A percentile compares a stretch with the other conserved stretches of the same genome.
Conservation (phyloP, 2,888 invertebrate genomes). For the Heteropelma amictum region DNA sequence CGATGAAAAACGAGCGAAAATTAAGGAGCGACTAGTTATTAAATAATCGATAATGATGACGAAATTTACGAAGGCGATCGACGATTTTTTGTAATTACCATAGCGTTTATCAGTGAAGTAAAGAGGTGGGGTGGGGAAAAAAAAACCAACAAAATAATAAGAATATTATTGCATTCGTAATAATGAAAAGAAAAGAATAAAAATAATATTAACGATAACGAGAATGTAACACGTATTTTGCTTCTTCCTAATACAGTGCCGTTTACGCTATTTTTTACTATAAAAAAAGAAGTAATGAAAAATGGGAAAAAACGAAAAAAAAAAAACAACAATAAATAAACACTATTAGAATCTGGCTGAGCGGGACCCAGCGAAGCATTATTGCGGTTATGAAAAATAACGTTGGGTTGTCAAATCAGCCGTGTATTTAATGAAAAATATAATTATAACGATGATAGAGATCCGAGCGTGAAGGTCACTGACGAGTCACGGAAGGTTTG, state of each 20-base stretch:
- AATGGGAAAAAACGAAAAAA: conserved; percentile 28
- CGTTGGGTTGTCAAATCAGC: conserved; percentile 64
- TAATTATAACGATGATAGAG: conserved; percentile 53
- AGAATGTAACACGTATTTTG: conserved; percentile 77
- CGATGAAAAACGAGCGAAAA: background rate
- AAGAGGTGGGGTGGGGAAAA: conserved; percentile 4
- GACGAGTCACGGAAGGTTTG: background rate
- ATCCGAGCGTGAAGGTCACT: conserved; percentile 57
- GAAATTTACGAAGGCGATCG: conserved; percentile 59
- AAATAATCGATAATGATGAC: conserved; percentile 55
- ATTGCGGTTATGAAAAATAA: conserved; percentile 59
- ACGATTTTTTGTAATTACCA: conserved; percentile 69
- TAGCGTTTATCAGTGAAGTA: conserved; percentile 75
- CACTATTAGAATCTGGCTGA: conserved; percentile 62
- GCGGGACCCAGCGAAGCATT: conserved; percentile 64
- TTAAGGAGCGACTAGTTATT: conserved; percentile 51
- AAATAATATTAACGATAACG: conserved; percentile 55
- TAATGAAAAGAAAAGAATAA: conserved; percentile 23
- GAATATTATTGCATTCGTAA: background rate
- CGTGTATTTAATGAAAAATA: no score
- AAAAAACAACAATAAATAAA: conserved; percentile 29
- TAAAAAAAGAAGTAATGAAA: conserved; percentile 59
- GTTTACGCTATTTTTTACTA: conserved; percentile 78
- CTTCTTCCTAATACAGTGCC: conserved; percentile 78
- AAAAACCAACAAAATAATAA: conserved; percentile 15